Evolutionary conservation across 64 coral and sea anemone species (phyloP), one percentile per base, ranked within the genome.

Genomic region (Montipora cactus): DNA sequence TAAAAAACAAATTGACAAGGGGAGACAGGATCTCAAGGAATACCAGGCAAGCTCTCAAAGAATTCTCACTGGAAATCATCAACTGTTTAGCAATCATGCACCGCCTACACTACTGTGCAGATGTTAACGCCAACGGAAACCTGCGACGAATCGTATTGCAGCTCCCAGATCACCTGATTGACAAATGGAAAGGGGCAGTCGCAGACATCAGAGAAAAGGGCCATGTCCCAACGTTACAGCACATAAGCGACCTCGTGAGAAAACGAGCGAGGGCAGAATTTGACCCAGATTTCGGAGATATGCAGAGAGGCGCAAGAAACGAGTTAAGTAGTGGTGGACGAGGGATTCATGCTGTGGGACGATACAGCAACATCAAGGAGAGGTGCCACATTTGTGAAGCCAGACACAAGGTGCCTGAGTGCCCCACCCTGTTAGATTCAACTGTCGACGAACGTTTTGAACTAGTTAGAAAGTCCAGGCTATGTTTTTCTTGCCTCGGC

Each of bases 71-170:
- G 5, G 51, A 53, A 1, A 53, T 53, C 5, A 53, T 59, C 74
- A 90, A 90, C 52, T 90, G 88, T 53, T 52, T 91, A 25, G 78
- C 61, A 49, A 91, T 67, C 13, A 83, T 91, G 51, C 8, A 83
- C 61, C 59, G 45, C 6, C 67, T 83, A 44, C 21, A 62, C 13
- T 83, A 70, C 62, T 68, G 7, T 19, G 77, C 90, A 12, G 78
- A 83, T 44, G 59, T 91, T 57, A 83, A 91, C 45, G 90, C 90
- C 18, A 91, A 91, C 0, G 90, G 4, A 19, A 91, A 91, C 37
- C 59, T 91, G 5, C 19, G 67, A 55, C 69, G 58, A 16, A 91
- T 83, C 16, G 49, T 91, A 44, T 28, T 83, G 59, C n/a, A 0
- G 8, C 58, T 82, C 3, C 90, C 68, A 18, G 87, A 89, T 67